Evolutionary conservation across 1,140 invertebrate species (phyloP).

Genomic region (Pararge aegeria): DNA sequence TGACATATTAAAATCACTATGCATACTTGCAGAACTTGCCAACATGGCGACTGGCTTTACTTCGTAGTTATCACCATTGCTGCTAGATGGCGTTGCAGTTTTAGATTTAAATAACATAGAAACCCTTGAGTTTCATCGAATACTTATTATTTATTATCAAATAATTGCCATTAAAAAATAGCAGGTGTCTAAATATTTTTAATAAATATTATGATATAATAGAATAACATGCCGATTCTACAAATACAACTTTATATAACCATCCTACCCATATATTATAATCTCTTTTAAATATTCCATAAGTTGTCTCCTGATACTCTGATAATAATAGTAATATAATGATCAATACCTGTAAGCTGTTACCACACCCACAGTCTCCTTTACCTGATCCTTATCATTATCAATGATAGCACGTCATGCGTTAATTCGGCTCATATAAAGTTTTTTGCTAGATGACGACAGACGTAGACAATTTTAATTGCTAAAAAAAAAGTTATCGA

Average conservation of each 20-base stretch:
- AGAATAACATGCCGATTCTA: too few species aligned
- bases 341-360: conserved; percentile 17
- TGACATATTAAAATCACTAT: neutral
- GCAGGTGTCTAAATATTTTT: too few species aligned
- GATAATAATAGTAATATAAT: conserved; percentile 19
- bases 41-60: too few species aligned
- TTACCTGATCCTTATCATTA: conserved; percentile 54
- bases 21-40: neutral
- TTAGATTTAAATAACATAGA: neutral
- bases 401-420: conserved; percentile 64
- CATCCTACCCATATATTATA: too few species aligned
- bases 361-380: conserved; percentile 21
- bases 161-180: too few species aligned
- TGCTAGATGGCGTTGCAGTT: neutral
- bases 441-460: conserved; percentile 38
- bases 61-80: neutral
- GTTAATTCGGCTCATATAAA: conserved; percentile 60
- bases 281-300: neutral
- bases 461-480: conserved; percentile 40
- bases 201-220: too few species aligned
- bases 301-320: neutral
- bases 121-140: too few species aligned
- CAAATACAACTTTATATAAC: too few species aligned
- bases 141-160: too few species aligned
- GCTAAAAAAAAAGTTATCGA: too few species aligned